Evolutionary conservation across 2,113 vertebrate species (phyloP).

Genomic region (Nansenia antarctica): DNA sequence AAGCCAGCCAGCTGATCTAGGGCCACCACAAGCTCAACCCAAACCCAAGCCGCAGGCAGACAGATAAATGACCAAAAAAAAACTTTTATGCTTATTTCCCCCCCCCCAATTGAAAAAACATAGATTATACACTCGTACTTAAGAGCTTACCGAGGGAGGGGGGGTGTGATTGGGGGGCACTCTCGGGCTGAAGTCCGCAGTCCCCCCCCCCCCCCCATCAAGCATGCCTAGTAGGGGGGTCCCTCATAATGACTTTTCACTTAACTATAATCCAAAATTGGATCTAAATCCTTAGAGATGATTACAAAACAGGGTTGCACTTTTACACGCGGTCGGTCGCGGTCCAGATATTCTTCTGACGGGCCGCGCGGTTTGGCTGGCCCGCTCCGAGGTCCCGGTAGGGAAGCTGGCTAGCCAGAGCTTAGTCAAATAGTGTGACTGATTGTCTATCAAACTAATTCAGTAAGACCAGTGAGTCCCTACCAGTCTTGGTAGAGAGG

Average conservation of each 20-base stretch:
- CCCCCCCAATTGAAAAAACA: slow-evolving; percentile 63
- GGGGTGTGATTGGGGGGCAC: slow-evolving; percentile 49
- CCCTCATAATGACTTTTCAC: slow-evolving; percentile 72
- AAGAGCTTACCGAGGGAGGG: slow-evolving; percentile 68
- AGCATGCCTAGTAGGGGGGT: slow-evolving; percentile 36
- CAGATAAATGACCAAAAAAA: slow-evolving; percentile 71
- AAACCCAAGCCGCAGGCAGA: slow-evolving; percentile 51
- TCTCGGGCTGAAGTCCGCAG: slow-evolving; percentile 54
- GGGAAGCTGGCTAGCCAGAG: slow-evolving; percentile 15
- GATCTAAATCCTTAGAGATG: slow-evolving; percentile 75
- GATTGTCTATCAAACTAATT: background rate
- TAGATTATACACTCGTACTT: slow-evolving; percentile 71
- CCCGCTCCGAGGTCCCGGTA: slow-evolving; percentile 38
- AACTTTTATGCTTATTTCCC: slow-evolving; percentile 66
- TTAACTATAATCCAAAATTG: slow-evolving; percentile 71
- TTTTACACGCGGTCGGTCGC: slow-evolving; percentile 63
- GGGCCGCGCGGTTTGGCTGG: slow-evolving; percentile 49
- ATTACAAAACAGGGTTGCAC: slow-evolving; percentile 69
- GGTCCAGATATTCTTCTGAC: slow-evolving; percentile 62
- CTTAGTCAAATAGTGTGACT: slow-evolving; percentile 5
- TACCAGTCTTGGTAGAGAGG: no score
- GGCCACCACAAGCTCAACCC: slow-evolving; percentile 49
- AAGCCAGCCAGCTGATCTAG: slow-evolving; percentile 44
- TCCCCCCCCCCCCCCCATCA: slow-evolving; percentile 51
- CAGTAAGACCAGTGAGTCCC: background rate